Conservation (phyloP, 1,140 invertebrate species). For the Zaprionus camerounensis region DNA sequence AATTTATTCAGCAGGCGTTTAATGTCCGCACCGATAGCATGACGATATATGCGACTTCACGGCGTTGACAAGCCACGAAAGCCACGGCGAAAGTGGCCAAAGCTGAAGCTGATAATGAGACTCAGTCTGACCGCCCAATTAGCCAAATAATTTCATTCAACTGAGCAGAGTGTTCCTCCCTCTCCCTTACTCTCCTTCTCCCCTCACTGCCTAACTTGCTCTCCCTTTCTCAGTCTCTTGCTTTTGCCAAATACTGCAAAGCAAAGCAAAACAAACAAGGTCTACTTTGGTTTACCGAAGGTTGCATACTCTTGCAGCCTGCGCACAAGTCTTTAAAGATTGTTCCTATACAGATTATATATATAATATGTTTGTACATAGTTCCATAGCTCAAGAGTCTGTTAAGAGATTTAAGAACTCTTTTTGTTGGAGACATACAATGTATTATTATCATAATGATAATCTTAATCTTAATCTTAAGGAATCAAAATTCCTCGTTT, state of each 20-base stretch:
- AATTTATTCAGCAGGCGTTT: constrained; percentile 81
- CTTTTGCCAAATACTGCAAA: neutral
- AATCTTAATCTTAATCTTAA: too few species aligned
- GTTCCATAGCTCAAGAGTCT: too few species aligned
- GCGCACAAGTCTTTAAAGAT: too few species aligned
- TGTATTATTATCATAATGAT: too few species aligned
- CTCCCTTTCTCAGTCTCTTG: neutral
- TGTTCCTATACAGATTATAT: too few species aligned
- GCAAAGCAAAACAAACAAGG: neutral
- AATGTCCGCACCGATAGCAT: constrained; percentile 61
- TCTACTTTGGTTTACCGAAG: neutral
- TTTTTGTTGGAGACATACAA: too few species aligned
- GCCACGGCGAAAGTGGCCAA: constrained; percentile 33
- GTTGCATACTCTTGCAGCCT: neutral
- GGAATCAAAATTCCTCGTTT: too few species aligned
- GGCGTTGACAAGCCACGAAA: constrained; percentile 30
- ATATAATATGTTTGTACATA: too few species aligned
- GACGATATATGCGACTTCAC: constrained; percentile 19
- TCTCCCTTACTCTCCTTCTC: neutral
- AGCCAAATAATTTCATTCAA: constrained; percentile 40
- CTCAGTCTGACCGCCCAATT: constrained; percentile 29
- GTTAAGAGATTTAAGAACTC: too few species aligned
- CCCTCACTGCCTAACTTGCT: neutral
- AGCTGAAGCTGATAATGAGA: constrained; percentile 30
- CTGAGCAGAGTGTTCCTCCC: neutral